These are phyloP conservation scores for Hydrozoanthus tunicans DNA, from an alignment of 64 coral and sea anemone genomes.

Conservation along the genomic window DNA sequence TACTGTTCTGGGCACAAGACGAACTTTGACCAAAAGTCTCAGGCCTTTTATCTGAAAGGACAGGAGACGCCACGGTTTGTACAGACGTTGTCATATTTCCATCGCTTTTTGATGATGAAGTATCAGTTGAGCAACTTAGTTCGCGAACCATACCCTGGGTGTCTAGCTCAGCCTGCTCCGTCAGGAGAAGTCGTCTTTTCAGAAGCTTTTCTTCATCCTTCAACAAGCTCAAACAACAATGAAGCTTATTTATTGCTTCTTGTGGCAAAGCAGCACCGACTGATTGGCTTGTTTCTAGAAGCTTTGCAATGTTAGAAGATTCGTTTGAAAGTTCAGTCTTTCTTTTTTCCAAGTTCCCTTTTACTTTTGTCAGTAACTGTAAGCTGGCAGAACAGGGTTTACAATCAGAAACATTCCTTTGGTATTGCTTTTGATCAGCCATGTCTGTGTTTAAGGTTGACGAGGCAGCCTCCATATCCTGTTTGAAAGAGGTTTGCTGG, in stretches of 20 bases:
- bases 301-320: background rate
- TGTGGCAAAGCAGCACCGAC: conserved; percentile 8
- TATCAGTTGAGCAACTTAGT: background rate
- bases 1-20: background rate
- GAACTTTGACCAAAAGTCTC: background rate
- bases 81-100: background rate
- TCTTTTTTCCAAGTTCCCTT: conserved; percentile 21
- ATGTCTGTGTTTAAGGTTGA: background rate
- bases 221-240: conserved; percentile 11
- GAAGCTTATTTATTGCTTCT: conserved; percentile 23
- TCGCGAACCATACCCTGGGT: conserved; percentile 8
- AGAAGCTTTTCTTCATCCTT: conserved; percentile 34
- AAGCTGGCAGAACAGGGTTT: background rate
- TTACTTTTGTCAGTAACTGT: conserved; percentile 13
- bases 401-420: background rate
- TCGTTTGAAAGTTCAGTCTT: background rate
- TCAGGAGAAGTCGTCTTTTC: conserved; percentile 33
- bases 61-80: conserved; percentile 8
- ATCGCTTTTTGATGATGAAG: background rate
- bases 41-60: background rate
- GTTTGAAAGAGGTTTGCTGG: background rate
- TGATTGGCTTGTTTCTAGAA: background rate
- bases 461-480: background rate
- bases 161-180: conserved; percentile 13
- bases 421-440: background rate